Evolutionary conservation across 2,113 vertebrate genomes (phyloP), one percentile per base, ranked within the genome.

Genomic region (Xenopus laevis): DNA sequence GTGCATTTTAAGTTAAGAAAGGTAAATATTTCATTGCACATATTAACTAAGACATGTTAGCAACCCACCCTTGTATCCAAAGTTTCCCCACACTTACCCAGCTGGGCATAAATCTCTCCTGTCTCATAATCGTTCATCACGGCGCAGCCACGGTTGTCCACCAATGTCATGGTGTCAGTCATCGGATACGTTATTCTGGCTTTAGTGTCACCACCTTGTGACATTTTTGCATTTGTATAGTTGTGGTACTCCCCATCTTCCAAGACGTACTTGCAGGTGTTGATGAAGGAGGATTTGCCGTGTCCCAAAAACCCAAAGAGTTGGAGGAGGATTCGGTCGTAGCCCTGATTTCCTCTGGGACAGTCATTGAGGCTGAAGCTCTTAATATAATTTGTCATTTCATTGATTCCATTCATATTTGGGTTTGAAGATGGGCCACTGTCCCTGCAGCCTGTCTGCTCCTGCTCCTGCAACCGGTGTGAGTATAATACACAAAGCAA

Each of bases 271-370:
- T 70, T 70, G 20, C 68, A 70, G 30, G 68, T 59, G 68, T 75
- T 75, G 11, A 75, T 68, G 58, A 75, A 75, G 4, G 72, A 33
- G 2, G 72, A 75, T 27, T 75, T 75, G 5, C 72, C 72, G 4
- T 68, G 21, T 16, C 65, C 72, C 21, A 47, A 15, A 17, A 68
- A 30, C 17, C 72, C 72, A 11, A 75, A 75, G 12, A 75, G 65
- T 27, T 75, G 72, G 20, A 75, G 46, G n/a, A 75, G 72, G 15
- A 75, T 30, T 8, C 65, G 44, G 16, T 62, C 8, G 17, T 50
- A 75, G 16, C 72, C 72, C 46, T 75, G 72, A 50, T 61, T 62
- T 4, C 72, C 72, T 0, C 11, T 30, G n/a, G 30, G 67, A 44
- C 72, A 62, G 30, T 40, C 20, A 47, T 75, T 52, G 30, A 75